Evolutionary conservation across 2,113 vertebrate species (phyloP), one percentile per base, ranked within the genome.

Genomic region (Microtus richardsoni): DNA sequence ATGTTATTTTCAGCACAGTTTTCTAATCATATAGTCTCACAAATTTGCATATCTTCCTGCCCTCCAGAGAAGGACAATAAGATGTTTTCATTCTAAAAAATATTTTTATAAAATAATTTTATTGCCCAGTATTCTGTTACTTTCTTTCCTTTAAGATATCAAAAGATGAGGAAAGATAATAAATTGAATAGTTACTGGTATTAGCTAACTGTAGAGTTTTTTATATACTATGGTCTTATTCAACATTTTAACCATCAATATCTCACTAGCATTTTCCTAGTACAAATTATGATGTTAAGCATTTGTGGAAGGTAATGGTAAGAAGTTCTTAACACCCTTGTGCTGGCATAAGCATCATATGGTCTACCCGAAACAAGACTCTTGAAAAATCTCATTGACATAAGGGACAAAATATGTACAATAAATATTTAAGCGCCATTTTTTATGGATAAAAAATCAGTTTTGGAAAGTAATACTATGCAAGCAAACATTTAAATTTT

Each of bases 1-100:
- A 13, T 41, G 88, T 95, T 93, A 95, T 77, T 95, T 75, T 74
- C 89, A 41, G 74, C 36, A 89, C 0, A 49, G 39, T 86, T 89
- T 97, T 97, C 52, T 30, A 94, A 41, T 80, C 60, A 39, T 24
- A 71, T 91, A 14, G 70, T 1, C 14, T 33, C n/a, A 74, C 22
- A 95, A 21, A 97, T 94, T 89, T 93, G 62, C 0, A 4, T 39
- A 80, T 75, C 41, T 86, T 52, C 16, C 89, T 90, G 3, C 5
- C 30, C 26, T 88, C 2, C 30, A 28, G 2, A 58, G 33, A 88
- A 28, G 68, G 10, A 3, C 54, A 96, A 75, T 87, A 80, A 52
- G 83, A 68, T 19, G 41, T 95, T 92, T 96, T 85, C 87, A 33
- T 8, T 36, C 47, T 96, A 13, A 73, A 75, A 71, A 6, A 80